phyloP scores from a whole-genome alignment of 1,140 invertebrate genomes.

The Sinonovacula constricta region DNA sequence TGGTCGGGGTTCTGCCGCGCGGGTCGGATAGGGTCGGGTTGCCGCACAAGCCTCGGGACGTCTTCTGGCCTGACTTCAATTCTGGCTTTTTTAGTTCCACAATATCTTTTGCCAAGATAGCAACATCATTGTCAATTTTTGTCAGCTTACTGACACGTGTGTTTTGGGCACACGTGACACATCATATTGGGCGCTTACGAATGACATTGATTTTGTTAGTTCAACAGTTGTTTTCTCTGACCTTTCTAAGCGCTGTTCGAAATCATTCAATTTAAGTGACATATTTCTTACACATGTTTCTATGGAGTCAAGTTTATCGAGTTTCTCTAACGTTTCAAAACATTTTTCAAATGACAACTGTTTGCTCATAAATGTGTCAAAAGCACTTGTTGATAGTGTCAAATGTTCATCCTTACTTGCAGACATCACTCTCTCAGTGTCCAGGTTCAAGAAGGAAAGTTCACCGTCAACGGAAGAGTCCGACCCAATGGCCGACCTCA shows the following conservation, averaged over 20 bases:
- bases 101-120: no score
- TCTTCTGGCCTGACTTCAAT: background rate
- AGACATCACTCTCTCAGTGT: no score
- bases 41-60: background rate
- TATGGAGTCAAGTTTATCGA: background rate
- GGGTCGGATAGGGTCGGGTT: background rate
- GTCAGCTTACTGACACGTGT: no score
- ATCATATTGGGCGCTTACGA: no score
- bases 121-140: no score
- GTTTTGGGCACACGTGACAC: no score
- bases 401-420: no score
- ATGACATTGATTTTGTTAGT: no score
- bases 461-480: conserved; percentile 3
- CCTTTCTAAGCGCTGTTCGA: background rate
- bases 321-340: background rate
- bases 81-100: no score
- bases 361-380: no score
- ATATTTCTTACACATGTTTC: background rate
- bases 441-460: background rate
- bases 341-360: background rate
- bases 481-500: background rate
- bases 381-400: no score
- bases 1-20: background rate
- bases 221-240: no score
- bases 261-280: background rate